These are phyloP conservation scores for Ambastaia sidthimunki DNA, from an alignment of 2,797 vertebrate genomes.

Conservation along the genomic window DNA sequence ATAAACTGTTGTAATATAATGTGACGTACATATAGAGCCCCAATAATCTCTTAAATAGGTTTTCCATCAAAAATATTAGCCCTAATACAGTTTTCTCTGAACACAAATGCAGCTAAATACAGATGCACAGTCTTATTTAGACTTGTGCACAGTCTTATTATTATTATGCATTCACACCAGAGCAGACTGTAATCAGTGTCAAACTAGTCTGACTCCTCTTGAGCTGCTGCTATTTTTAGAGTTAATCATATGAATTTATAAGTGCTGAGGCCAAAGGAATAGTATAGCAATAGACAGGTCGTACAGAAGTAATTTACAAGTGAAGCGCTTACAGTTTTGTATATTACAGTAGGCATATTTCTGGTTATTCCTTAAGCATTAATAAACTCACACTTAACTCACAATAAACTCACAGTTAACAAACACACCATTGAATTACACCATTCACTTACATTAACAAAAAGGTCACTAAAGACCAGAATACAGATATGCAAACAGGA, in stretches of 20 bases:
- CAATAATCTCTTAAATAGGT: background rate
- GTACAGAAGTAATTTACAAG: background rate
- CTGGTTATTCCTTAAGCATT: slow-evolving; percentile 51
- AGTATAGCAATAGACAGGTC: background rate
- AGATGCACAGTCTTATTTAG: background rate
- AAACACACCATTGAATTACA: slow-evolving; percentile 39
- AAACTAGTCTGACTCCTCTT: background rate
- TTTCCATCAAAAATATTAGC: background rate
- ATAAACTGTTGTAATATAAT: background rate
- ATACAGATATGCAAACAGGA: slow-evolving; percentile 47
- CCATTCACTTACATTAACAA: slow-evolving; percentile 54
- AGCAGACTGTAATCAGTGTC: background rate
- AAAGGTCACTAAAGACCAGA: slow-evolving; percentile 32
- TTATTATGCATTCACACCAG: background rate
- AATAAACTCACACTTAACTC: slow-evolving; percentile 22
- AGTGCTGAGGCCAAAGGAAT: slow-evolving; percentile 16
- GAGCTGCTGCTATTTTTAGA: slow-evolving; percentile 8
- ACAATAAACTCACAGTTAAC: slow-evolving; percentile 1
- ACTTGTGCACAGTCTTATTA: background rate
- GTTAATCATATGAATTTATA: slow-evolving; percentile 15
- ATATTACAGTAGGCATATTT: slow-evolving; percentile 43
- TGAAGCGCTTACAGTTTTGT: background rate
- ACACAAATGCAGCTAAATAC: slow-evolving; percentile 1
- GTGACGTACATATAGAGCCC: background rate
- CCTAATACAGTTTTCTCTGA: background rate